Evolutionary conservation across 2,888 invertebrate species (phyloP).

Genomic region (Fragum sueziense): DNA sequence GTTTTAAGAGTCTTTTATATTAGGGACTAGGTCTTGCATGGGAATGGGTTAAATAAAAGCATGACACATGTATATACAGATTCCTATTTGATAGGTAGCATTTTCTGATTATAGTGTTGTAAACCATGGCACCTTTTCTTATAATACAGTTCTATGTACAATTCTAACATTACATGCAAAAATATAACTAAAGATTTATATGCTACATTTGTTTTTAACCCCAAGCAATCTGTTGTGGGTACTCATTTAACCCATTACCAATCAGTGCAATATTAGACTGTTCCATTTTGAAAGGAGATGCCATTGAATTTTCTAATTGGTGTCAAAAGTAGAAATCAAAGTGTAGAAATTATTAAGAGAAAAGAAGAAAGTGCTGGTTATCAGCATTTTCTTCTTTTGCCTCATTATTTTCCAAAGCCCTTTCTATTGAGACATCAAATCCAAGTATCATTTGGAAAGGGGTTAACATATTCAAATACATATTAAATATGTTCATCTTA

Average conservation of each 20-base stretch:
- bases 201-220: too few relatives aligned
- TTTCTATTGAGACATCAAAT: too few relatives aligned
- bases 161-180: neutral
- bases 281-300: neutral
- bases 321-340: neutral
- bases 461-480: neutral
- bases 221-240: too few relatives aligned
- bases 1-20: too few relatives aligned
- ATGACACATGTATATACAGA: neutral
- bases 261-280: neutral
- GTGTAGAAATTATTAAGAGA: neutral
- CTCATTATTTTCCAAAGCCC: too few relatives aligned
- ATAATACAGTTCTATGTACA: neutral
- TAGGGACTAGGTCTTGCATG: too few relatives aligned
- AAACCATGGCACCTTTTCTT: neutral
- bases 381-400: too few relatives aligned
- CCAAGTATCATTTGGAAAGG: neutral
- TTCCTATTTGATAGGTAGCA: neutral
- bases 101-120: neutral
- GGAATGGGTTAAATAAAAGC: too few relatives aligned
- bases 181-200: too few relatives aligned
- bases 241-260: too few relatives aligned
- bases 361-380: too few relatives aligned
- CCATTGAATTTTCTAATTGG: too few relatives aligned
- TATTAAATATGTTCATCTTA: neutral